These are phyloP conservation scores for Oreochromis niloticus DNA, from an alignment of 2,113 vertebrate species.

Conservation along the genomic window DNA sequence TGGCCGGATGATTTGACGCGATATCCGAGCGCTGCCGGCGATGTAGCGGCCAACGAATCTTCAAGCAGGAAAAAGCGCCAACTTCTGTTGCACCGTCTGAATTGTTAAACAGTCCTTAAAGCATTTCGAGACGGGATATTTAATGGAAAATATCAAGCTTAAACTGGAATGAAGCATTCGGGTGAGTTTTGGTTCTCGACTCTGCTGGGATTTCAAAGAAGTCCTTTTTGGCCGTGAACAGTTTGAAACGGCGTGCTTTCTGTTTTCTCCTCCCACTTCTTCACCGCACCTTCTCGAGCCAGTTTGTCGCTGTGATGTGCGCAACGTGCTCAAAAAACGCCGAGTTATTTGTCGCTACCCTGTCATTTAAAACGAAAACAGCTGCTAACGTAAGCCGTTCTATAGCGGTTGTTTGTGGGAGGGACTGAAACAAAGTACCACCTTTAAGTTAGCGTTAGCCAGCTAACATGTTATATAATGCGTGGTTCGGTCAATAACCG, in stretches of 20 bases:
- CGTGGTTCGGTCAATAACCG: neutral
- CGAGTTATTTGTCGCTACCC: neutral
- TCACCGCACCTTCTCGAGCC: conserved; percentile 22
- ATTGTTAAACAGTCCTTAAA: neutral
- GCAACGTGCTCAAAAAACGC: neutral
- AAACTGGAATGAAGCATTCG: neutral
- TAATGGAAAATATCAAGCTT: neutral
- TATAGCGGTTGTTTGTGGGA: neutral
- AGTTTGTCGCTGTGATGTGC: neutral
- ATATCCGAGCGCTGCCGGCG: neutral
- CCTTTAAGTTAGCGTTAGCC: conserved; percentile 14
- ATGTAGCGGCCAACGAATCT: neutral
- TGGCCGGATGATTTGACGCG: neutral
- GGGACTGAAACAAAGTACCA: neutral
- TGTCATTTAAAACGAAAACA: rapidly evolving
- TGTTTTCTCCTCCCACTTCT: conserved; percentile 28
- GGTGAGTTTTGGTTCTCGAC: neutral
- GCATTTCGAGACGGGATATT: neutral
- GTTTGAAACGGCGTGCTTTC: conserved; percentile 1
- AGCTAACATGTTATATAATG: conserved; percentile 30
- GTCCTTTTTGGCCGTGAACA: neutral
- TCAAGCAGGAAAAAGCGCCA: conserved; percentile 75
- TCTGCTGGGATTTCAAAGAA: too few relatives aligned
- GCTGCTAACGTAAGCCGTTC: neutral
- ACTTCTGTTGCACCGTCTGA: conserved; percentile 45